A percentile compares a stretch with the other conserved stretches of the same genome.
phyloP scores from a whole-genome alignment of 2,888 invertebrate genomes.

The Megastigmus dorsalis region DNA sequence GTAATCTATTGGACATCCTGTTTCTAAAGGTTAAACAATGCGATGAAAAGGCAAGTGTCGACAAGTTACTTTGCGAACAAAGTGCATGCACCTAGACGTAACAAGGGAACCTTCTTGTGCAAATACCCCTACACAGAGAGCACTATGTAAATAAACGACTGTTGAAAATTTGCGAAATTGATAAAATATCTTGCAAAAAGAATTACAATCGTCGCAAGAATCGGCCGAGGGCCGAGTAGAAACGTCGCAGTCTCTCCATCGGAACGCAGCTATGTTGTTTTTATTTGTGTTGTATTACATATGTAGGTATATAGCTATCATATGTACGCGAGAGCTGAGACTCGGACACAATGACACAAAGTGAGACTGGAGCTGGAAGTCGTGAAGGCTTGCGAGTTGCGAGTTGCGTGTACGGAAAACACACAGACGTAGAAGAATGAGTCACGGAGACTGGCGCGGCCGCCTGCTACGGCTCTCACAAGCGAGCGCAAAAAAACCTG shows the following conservation, averaged over 20 bases:
- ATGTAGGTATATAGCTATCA: slow-evolving; percentile 29
- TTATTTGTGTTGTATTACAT: slow-evolving; percentile 24
- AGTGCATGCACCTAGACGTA: slow-evolving; percentile 22
- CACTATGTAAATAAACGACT: slow-evolving; percentile 23
- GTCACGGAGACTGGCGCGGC: slow-evolving; percentile 28
- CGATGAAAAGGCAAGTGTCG: background rate
- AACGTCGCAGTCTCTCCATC: slow-evolving; percentile 53
- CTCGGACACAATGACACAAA: background rate
- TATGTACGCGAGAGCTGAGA: slow-evolving; percentile 15
- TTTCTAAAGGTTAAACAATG: background rate
- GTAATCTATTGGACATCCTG: background rate
- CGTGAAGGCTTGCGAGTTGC: slow-evolving; percentile 3
- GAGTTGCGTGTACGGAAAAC: background rate
- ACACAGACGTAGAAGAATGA: slow-evolving; percentile 39
- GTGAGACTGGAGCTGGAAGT: slow-evolving; percentile 23
- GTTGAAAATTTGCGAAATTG: slow-evolving; percentile 26
- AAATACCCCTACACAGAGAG: slow-evolving; percentile 1
- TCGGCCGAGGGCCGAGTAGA: slow-evolving; percentile 47
- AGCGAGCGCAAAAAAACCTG: slow-evolving; percentile 36
- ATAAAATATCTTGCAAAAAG: slow-evolving; percentile 35
- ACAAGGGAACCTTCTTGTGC: background rate
- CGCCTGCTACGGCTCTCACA: no score
- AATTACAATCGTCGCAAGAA: slow-evolving; percentile 52
- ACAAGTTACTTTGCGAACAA: background rate
- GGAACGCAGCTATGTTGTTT: slow-evolving; percentile 16